Conservation (phyloP, 2,888 invertebrate species). For the Lepidocyrtinus sp. region DNA sequence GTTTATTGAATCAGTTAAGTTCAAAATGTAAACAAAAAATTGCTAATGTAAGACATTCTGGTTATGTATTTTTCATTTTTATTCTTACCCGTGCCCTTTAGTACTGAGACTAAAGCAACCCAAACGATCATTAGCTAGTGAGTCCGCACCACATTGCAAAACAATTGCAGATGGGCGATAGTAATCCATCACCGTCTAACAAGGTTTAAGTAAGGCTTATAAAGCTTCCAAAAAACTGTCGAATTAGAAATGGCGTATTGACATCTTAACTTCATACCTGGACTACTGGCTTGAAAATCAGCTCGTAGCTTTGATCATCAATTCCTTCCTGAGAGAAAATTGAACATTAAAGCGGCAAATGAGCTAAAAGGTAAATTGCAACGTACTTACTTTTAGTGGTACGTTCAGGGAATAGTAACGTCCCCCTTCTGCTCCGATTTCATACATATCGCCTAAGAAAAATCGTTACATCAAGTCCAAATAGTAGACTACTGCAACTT, state of each 20-base stretch:
- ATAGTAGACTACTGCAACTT: neutral
- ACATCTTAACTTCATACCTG: conserved; percentile 70
- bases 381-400: conserved; percentile 81
- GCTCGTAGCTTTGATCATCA: conserved; percentile 92
- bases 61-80: neutral
- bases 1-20: too few relatives aligned
- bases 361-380: too few relatives aligned
- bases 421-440: conserved; percentile 96
- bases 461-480: neutral
- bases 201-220: too few relatives aligned
- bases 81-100: conserved; percentile 86
- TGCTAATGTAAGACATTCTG: too few relatives aligned
- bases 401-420: conserved; percentile 98
- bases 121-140: conserved; percentile 92
- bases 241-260: too few relatives aligned
- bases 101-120: conserved; percentile 98
- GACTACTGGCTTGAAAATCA: conserved; percentile 96
- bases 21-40: too few relatives aligned
- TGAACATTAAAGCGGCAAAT: neutral
- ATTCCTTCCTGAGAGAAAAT: conserved; percentile 82
- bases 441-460: conserved; percentile 90
- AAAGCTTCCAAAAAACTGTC: too few relatives aligned
- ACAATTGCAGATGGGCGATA: conserved; percentile 98
- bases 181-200: conserved; percentile 90
- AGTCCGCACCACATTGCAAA: conserved; percentile 98